Base-by-base conservation (phyloP, 1,140 invertebrate genomes). In the Gonioctena quinquepunctata region DNA sequence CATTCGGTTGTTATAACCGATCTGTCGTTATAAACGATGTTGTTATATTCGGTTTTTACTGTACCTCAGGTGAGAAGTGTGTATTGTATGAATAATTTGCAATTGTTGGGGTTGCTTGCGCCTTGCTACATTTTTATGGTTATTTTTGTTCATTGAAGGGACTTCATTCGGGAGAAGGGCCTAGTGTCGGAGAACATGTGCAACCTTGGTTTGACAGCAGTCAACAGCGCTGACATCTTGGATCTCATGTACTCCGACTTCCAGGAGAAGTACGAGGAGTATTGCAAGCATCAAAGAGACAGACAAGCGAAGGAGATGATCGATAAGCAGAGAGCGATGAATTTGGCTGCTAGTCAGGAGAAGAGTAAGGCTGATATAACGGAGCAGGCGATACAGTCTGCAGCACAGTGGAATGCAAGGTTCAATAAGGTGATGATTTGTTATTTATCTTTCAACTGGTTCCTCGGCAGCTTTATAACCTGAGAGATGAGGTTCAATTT, bases 191-290 rank as follows among this genome's bases (percentile, higher is more conserved):
- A 98, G 84, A 90, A 92, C 19, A 93, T 97, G 84, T 97, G 95
- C 85, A 95, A 97, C 85, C 86, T 97, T 90, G 95, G 96, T 77
- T 87, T 99, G 67, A 98, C 96, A 13, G 96, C 96, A 3, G 88
- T 99, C 3, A 90, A 90, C 73, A 94, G 93, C 76, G 92, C 93
- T 25, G 96, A 98, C 83, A 94, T 98, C 21, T 84, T 97, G 71
- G 96, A 98, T 79, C 91, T 99, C 27, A 97, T 98, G 94, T 92
- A 92, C 71, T 90, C 92, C 59, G 96, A 98, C 83, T 98, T 97
- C 84, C 95, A 94, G 33, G 92, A 94, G 56, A 97, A 98, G 81
- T 98, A 96, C 81, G 94, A 96, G 85, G 96, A 97, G 78, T 96
- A 96, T 83, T 89, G 93, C 26, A 89, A 91, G 76, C 89, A 94